phyloP scores from a whole-genome alignment of 2,113 vertebrate species.

The Galemys pyrenaicus region DNA sequence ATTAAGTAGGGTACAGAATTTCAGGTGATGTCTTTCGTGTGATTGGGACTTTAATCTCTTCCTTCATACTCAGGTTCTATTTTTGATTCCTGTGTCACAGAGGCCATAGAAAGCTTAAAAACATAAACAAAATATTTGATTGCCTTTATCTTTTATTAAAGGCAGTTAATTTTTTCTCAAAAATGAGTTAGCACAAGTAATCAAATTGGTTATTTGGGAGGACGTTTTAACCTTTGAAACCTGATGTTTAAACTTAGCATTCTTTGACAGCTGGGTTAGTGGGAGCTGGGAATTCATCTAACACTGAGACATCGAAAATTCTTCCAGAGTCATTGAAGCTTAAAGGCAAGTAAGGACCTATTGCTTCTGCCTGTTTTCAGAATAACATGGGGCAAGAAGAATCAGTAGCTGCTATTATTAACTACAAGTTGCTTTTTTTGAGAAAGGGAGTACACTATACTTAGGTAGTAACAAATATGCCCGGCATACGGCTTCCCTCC shows the following conservation, averaged over 20 bases:
- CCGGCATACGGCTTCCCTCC: constrained; percentile 66
- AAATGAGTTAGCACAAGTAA: neutral
- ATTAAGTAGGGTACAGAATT: neutral
- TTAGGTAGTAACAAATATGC: constrained; percentile 84
- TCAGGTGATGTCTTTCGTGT: neutral
- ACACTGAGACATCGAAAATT: constrained; percentile 7
- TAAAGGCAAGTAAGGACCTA: constrained; percentile 74
- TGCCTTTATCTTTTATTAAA: constrained; percentile 20
- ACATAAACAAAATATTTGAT: neutral
- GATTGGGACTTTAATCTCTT: neutral
- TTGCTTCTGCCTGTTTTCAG: constrained; percentile 76
- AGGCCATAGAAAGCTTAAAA: neutral
- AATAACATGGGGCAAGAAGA: constrained; percentile 69
- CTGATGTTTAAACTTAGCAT: neutral
- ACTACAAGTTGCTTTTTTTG: constrained; percentile 80
- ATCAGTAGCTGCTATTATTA: constrained; percentile 77
- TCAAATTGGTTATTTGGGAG: neutral
- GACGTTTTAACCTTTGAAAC: neutral
- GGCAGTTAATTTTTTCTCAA: neutral
- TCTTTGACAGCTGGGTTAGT: constrained; percentile 12
- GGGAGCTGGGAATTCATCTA: neutral
- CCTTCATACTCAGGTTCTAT: neutral
- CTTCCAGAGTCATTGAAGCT: constrained; percentile 54
- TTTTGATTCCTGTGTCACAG: neutral
- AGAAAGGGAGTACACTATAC: constrained; percentile 74